Evolutionary conservation across 2,113 vertebrate species (phyloP), one percentile per base, ranked within the genome.

Genomic region (Pseudorhombus dupliciocellatus): DNA sequence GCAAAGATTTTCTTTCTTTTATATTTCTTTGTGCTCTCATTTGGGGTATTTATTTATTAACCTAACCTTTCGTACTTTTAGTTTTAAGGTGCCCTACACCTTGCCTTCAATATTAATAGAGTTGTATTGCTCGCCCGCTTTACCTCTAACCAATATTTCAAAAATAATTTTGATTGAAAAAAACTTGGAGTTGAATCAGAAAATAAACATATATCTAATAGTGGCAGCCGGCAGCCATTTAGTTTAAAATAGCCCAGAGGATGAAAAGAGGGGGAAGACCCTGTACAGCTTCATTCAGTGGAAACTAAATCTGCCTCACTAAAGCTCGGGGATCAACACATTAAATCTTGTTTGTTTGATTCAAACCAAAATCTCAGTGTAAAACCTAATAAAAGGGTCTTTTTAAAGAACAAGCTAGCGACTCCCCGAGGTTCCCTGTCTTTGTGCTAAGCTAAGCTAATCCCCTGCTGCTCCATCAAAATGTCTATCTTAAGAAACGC

Each of bases 191-290:
- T 25, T 25, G 15, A 34, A 46, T 44, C 6, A 42, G 0, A 15
- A 48, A 10, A 21, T 34, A 1, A 25, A 28, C 48, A n/a, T 21
- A 18, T 26, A n/a, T 28, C 12, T 9, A 20, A 16, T 42, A 15
- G 24, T 30, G 34, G 25, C 11, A 57, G 28, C 8, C 28, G 30
- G 21, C 63, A 44, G 28, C 51, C 37, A 50, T 12, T 9, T 40
- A 16, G 30, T 44, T 62, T 52, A 24, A 37, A 50, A 7, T 21
- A 16, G 12, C 37, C 56, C 11, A 4, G 56, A 57, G 20, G 37
- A 7, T 30, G 28, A 10, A 71, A 51, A 69, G 14, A 60, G 16
- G 52, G 21, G 44, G 26, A 63, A 72, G 16, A 48, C 20, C 22
- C 30, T 26, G 20, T n/a, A 20, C 8, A 18, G 5, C 11, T 26